These are phyloP conservation scores for Tricholaema leucomelas DNA, from an alignment of 2,113 vertebrate species.

Conservation along the genomic window DNA sequence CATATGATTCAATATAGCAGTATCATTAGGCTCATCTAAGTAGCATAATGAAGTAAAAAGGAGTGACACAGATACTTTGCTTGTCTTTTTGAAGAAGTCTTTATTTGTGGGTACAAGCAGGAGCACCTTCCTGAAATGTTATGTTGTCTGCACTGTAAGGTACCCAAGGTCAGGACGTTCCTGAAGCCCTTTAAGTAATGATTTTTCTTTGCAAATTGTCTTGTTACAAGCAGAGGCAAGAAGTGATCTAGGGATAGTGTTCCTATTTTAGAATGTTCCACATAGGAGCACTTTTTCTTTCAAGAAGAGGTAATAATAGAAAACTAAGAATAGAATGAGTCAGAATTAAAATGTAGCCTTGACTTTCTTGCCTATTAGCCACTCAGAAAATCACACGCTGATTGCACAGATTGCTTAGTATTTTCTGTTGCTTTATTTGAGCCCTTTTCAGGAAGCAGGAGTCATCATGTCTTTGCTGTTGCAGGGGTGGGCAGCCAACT, in stretches of 20 bases:
- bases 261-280: not conserved
- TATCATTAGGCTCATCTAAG: not conserved
- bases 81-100: not conserved
- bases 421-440: not conserved
- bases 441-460: not conserved
- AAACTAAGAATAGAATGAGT: conserved; percentile 38
- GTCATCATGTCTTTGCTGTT: not conserved
- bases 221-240: not conserved
- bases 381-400: not conserved
- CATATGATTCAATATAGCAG: not conserved
- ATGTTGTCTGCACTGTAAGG: not conserved
- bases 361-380: not conserved
- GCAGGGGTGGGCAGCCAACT: not conserved
- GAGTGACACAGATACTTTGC: not conserved
- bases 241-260: not conserved
- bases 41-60: not conserved
- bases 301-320: conserved; percentile 1
- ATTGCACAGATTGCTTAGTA: not conserved
- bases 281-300: not conserved
- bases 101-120: not conserved
- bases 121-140: not conserved
- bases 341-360: conserved; percentile 34
- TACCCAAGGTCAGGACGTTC: not conserved
- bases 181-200: not conserved
- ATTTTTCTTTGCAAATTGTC: not conserved